Base-by-base conservation (phyloP, 2,113 vertebrate species). In the Chroicocephalus ridibundus region DNA sequence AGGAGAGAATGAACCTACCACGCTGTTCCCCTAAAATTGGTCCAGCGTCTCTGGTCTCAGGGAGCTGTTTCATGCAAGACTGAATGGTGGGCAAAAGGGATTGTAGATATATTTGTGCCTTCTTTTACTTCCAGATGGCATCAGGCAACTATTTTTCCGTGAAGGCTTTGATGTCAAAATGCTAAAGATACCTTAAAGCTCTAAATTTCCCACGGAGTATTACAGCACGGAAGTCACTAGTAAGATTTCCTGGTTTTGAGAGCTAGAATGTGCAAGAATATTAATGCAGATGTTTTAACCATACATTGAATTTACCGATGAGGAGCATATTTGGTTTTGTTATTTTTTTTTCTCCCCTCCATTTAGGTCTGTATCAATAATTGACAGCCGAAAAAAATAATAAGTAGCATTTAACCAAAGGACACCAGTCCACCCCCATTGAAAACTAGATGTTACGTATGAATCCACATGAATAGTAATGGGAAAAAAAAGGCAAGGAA, bases 161-260 rank as follows among this genome's bases (percentile, higher is more conserved):
- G 27, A 69, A 92, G 31, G 9, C 54, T 89, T 94, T 94, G 78
- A 77, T 96, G 75, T 80, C 62, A 52, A 72, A 91, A 82, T 72
- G 34, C 46, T 82, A 11, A 90, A 90, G 66, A 69, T 29, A 90
- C 78, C 92, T 94, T 82, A 72, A 77, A 95, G 44, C 34, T 94
- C 77, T 77, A 13, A 74, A 74, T 93, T 77, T 62, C 81, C 84
- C 54, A 31, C 0, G 17, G 83, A 81, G 36, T 32, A 51, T 55
- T 79, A 19, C 27, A 44, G 44, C 54, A 57, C 0, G 2, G 91
- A 86, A 93, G 58, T 42, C 44, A 38, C 70, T 80, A 31, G 76
- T 42, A 83, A 79, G 86, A 72, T 69, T 65, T 87, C 65, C 11
- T 61, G 49, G 11, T 17, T 96, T 91, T 46, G 60, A 81, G 27